Base-by-base conservation (phyloP, 2,888 invertebrate genomes). In the Cataglyphis livida region DNA sequence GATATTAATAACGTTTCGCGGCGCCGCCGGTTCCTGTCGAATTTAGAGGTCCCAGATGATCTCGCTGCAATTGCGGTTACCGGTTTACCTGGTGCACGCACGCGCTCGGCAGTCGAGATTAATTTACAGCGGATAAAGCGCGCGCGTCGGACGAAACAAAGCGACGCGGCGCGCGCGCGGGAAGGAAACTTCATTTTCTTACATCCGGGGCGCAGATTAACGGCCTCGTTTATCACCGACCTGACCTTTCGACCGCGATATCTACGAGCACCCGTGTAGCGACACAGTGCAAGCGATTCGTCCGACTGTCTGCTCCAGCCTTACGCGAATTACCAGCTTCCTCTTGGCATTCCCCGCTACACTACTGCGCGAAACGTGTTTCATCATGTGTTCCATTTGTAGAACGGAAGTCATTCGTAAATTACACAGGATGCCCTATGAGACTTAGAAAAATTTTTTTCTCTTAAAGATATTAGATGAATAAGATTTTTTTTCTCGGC, bases 111-210 rank as follows among this genome's bases (percentile, higher is more conserved):
- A 82, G 85, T 68, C 84, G 54, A 28, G 82, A 84, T 85, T 85
- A 89, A 89, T 89, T 89, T 89, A 89, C 84, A 81, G 86, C 81
- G 89, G 78, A 87, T 89, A 89, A 89, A 89, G 86, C 86, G 59
- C 64, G 62, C 71, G 70, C 78, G 83, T 84, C 87, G 89, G 84
- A 84, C 82, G 81, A 89, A 89, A 89, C 88, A 89, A 89, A 89
- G 89, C 89, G 64, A 41, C 84, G 83, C 78, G 84, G 84, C 75
- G 87, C 89, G 83, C 74, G 81, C 84, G 25, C 25, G 89, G 88
- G 90, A 91, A 91, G 91, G 91, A 91, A 91, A 91, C 90, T 91
- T 91, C 90, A 90, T 91, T 91, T 90, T 88, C 90, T 89, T 88
- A 88, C 89, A 91, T 91, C 91, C 91, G 89, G 91, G 66, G 81